These are phyloP conservation scores for Pheosia gnoma DNA, from an alignment of 2,888 invertebrate species.

Conservation along the genomic window DNA sequence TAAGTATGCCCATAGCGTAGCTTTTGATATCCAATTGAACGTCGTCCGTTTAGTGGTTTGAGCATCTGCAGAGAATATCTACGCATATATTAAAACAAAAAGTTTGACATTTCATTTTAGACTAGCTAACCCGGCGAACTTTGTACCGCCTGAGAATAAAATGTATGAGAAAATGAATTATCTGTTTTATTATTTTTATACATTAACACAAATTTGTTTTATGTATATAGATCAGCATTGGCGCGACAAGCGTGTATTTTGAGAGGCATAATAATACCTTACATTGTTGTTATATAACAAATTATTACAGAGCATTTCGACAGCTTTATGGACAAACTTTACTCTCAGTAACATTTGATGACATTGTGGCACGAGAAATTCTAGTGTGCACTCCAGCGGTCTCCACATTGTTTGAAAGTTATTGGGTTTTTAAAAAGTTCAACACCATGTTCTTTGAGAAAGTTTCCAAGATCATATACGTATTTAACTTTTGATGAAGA, in stretches of 20 bases:
- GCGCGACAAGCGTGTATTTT: neutral
- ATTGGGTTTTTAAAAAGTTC: slow-evolving; percentile 33
- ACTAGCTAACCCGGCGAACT: too few species aligned
- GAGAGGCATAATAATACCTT: neutral
- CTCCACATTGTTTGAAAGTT: slow-evolving; percentile 32
- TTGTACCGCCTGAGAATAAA: too few species aligned
- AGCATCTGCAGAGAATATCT: slow-evolving; percentile 49
- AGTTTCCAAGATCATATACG: slow-evolving; percentile 11
- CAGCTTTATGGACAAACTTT: slow-evolving; percentile 24
- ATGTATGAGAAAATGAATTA: too few species aligned
- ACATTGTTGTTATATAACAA: slow-evolving; percentile 7
- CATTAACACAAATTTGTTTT: too few species aligned
- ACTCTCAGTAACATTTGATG: slow-evolving; percentile 24
- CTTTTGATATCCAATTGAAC: slow-evolving; percentile 87
- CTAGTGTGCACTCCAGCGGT: slow-evolving; percentile 29
- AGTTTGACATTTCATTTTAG: too few species aligned
- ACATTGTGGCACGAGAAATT: slow-evolving; percentile 21
- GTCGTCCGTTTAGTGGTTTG: slow-evolving; percentile 80
- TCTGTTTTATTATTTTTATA: too few species aligned
- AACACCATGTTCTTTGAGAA: slow-evolving; percentile 26
- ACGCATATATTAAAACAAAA: neutral
- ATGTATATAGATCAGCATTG: too few species aligned
- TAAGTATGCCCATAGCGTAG: slow-evolving; percentile 87
- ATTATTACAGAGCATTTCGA: slow-evolving; percentile 7
- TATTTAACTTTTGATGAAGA: neutral